A percentile compares a stretch with the other conserved stretches of the same genome.
These are phyloP conservation scores for Sminthurinus aureus DNA, from an alignment of 2,888 invertebrate species.

Conservation along the genomic window DNA sequence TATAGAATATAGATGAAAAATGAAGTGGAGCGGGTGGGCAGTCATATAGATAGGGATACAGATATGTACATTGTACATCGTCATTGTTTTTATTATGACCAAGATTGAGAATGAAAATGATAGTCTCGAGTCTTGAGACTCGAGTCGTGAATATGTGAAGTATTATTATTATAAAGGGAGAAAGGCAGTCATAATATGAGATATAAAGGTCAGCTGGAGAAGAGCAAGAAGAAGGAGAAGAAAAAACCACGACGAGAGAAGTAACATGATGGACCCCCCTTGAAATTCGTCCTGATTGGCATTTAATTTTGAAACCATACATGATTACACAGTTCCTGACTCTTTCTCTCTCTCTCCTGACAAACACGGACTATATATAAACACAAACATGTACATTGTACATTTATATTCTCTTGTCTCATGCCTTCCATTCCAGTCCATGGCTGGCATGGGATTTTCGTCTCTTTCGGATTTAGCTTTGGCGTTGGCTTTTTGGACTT, in stretches of 20 bases:
- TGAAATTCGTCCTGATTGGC: slow-evolving; percentile 17
- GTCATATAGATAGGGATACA: neutral
- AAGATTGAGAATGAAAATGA: neutral
- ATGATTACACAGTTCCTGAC: slow-evolving; percentile 23
- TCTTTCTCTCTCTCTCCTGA: slow-evolving; percentile 11
- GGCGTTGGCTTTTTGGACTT: too few species aligned
- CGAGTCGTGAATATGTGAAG: neutral
- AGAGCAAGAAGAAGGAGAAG: neutral
- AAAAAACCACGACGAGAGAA: neutral
- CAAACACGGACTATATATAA: neutral
- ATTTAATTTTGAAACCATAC: slow-evolving; percentile 22
- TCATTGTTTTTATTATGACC: neutral
- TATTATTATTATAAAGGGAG: neutral
- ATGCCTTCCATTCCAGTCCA: neutral
- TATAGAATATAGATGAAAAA: neutral
- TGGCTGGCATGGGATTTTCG: neutral
- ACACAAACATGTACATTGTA: neutral
- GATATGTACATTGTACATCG: neutral
- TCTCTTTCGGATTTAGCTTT: neutral
- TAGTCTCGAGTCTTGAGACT: neutral
- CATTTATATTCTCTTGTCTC: neutral
- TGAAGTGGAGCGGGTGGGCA: neutral
- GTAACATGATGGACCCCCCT: slow-evolving; percentile 16
- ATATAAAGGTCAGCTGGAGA: neutral
- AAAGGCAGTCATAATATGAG: slow-evolving; percentile 4